Evolutionary conservation across 2,797 vertebrate species (phyloP).

Genomic region (Molothrus ater): DNA sequence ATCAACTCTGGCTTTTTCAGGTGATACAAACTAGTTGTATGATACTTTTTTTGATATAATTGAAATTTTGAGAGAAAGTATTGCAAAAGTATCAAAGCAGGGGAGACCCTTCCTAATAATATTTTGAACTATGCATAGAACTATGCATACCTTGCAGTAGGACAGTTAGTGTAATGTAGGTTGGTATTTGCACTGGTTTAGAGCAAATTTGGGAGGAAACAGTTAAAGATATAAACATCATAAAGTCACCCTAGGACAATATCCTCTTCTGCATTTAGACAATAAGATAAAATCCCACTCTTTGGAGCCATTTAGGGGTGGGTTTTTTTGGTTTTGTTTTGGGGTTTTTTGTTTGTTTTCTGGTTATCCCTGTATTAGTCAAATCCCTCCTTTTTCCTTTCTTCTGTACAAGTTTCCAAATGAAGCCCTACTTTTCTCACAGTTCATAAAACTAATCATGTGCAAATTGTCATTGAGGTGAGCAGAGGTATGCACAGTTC

Average conservation of each 20-base stretch:
- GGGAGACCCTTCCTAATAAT: not conserved
- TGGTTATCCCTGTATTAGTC: not conserved
- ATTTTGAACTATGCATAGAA: not conserved
- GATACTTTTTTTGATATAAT: not conserved
- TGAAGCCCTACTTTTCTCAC: slow-evolving; percentile 13
- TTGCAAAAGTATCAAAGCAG: not conserved
- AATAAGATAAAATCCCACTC: not conserved
- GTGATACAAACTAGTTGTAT: not conserved
- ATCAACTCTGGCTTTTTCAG: not conserved
- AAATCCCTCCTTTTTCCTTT: not conserved
- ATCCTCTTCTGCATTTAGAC: not conserved
- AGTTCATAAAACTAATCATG: not conserved
- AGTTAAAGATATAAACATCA: not conserved
- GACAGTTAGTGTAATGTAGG: not conserved
- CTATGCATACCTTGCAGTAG: not conserved
- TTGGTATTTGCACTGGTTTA: not conserved
- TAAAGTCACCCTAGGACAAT: not conserved
- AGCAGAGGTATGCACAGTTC: not conserved
- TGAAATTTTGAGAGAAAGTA: not conserved
- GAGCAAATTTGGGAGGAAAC: not conserved
- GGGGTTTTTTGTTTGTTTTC: not conserved
- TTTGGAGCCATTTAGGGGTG: not conserved
- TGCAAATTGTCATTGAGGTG: not conserved
- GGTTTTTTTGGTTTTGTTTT: not conserved
- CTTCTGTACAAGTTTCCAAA: not conserved